These are phyloP conservation scores for Polydrusus cervinus DNA, from an alignment of 2,888 invertebrate species.

Conservation along the genomic window DNA sequence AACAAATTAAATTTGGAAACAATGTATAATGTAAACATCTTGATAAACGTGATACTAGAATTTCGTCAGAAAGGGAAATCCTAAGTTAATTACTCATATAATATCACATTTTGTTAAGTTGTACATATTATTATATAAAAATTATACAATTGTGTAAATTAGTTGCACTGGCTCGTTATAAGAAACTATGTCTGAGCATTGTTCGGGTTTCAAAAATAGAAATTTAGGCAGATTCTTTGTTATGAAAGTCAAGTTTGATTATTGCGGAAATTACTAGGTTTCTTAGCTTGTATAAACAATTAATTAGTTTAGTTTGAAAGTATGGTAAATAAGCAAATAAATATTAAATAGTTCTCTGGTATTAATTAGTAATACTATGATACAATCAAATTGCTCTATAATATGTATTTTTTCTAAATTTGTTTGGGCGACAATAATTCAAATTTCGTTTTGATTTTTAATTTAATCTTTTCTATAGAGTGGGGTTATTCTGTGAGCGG, in stretches of 20 bases:
- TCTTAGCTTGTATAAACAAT: background rate
- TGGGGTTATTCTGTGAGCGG: no score
- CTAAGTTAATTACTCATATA: slow-evolving; percentile 14
- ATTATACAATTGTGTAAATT: slow-evolving; percentile 6
- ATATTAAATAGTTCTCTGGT: no score
- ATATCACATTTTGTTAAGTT: slow-evolving; percentile 10
- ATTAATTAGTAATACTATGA: no score
- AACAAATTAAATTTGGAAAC: no score
- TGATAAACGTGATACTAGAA: background rate
- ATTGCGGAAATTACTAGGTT: slow-evolving; percentile 3
- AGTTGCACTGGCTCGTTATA: slow-evolving; percentile 1
- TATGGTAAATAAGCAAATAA: background rate
- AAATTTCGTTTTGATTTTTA: no score
- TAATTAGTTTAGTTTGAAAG: background rate
- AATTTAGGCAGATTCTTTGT: slow-evolving; percentile 18
- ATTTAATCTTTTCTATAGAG: no score
- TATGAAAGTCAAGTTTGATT: slow-evolving; percentile 20
- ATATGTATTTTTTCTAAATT: no score
- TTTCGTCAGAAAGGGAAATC: background rate
- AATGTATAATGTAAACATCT: background rate
- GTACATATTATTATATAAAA: slow-evolving; percentile 10
- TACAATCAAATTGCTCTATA: no score
- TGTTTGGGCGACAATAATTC: no score
- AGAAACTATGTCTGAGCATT: background rate
- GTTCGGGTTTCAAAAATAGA: slow-evolving; percentile 12